phyloP scores from a whole-genome alignment of 2,113 vertebrate species.

The Triplophysa dalaica region DNA sequence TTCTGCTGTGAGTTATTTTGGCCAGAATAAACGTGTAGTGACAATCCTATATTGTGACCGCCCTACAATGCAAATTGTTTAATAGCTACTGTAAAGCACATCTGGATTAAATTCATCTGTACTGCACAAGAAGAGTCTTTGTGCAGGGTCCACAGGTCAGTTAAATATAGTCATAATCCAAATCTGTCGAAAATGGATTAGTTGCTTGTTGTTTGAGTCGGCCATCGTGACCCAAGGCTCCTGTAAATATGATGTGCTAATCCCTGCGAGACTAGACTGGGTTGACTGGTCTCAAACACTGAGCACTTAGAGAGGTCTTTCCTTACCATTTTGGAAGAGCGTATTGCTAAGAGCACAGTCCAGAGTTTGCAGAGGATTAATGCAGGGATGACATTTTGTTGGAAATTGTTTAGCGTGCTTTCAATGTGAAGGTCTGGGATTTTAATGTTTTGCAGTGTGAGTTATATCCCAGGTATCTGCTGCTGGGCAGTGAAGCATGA shows the following conservation, averaged over 20 bases:
- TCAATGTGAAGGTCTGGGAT: conserved; percentile 66
- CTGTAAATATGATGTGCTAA: conserved; percentile 42
- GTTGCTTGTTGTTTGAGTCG: no score
- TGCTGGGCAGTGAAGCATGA: conserved; percentile 58
- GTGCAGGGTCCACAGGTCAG: no score
- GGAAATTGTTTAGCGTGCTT: conserved; percentile 61
- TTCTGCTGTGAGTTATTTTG: no score
- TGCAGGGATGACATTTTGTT: conserved; percentile 70
- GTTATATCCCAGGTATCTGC: conserved; percentile 64
- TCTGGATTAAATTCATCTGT: no score
- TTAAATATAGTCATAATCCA: no score
- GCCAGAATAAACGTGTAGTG: no score
- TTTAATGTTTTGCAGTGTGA: conserved; percentile 58
- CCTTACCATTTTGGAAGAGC: conserved; percentile 40
- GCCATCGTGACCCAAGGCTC: neutral
- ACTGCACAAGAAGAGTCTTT: no score
- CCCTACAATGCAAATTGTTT: no score
- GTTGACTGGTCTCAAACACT: conserved; percentile 11
- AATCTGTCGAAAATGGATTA: no score
- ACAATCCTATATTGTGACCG: no score
- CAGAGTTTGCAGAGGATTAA: conserved; percentile 60
- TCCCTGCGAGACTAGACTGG: neutral
- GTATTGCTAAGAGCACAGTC: conserved; percentile 43
- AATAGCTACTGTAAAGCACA: no score
- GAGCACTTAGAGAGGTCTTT: conserved; percentile 35